phyloP scores from a whole-genome alignment of 1,140 invertebrate genomes.

The Saccostrea cuccullata region DNA sequence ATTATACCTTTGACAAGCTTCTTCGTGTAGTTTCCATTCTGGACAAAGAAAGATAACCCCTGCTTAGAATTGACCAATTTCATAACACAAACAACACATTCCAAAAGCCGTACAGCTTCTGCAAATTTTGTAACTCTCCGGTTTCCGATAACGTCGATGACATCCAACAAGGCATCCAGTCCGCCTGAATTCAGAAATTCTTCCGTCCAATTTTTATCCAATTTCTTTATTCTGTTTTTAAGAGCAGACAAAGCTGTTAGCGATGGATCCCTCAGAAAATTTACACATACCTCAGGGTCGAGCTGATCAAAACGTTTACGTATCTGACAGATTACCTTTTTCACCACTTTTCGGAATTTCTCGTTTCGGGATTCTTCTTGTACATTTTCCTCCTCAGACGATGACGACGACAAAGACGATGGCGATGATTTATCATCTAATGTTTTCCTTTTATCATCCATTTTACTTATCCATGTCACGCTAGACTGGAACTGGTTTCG shows the following conservation, averaged over 20 bases:
- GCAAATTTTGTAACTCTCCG: slow-evolving; percentile 71
- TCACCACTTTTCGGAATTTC: slow-evolving; percentile 41
- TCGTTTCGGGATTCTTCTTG: not conserved
- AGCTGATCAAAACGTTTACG: slow-evolving; percentile 62
- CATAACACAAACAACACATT: slow-evolving; percentile 79
- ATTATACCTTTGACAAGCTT: slow-evolving; percentile 78
- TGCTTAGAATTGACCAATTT: slow-evolving; percentile 80
- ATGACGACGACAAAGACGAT: not conserved
- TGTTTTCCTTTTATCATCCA: not conserved
- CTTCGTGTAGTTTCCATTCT: slow-evolving; percentile 76
- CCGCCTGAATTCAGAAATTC: slow-evolving; percentile 80
- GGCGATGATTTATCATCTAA: not conserved
- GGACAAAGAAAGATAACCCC: slow-evolving; percentile 79
- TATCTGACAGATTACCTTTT: slow-evolving; percentile 45
- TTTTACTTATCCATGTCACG: no score
- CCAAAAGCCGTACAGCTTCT: slow-evolving; percentile 78
- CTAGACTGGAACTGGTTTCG: no score
- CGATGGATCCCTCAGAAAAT: slow-evolving; percentile 77
- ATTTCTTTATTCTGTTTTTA: slow-evolving; percentile 76
- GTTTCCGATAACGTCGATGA: slow-evolving; percentile 77
- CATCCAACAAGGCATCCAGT: slow-evolving; percentile 79
- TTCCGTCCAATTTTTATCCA: slow-evolving; percentile 78
- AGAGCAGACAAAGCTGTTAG: slow-evolving; percentile 78
- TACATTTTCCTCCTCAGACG: not conserved
- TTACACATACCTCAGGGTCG: slow-evolving; percentile 78